Base-by-base conservation (phyloP, 1,140 invertebrate genomes). In the Metopolophium dirhodum region DNA sequence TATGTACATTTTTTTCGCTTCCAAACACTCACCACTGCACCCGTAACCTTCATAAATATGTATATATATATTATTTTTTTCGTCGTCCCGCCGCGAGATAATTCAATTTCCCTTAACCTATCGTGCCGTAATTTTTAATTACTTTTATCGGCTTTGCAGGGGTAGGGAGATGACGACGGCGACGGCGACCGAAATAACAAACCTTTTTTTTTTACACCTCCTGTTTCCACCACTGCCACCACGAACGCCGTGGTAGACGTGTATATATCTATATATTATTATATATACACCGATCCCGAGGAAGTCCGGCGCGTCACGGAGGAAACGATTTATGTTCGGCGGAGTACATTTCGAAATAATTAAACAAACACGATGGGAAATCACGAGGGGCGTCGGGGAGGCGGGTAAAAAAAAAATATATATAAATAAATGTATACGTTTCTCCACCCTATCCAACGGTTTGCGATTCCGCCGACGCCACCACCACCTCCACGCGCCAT, bases 41-140 rank as follows among this genome's bases (percentile, higher is more conserved):
- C 41, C 49, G n/a, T 54, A 86, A 41, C 82, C 22, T 57, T 93
- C 82, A 85, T 93, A 93, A 93, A 93, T 86, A 93, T 93, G 77
- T 93, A 93, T 93, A 54, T 41, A 41, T 86, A 83, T 85, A 37
- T 41, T 37, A 37, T 91, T 92, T 85, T 92, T 92, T 85, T 68
- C 57, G 54, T 93, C 91, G 82, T 37, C 91, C 91, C 91, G 49
- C 82, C 91, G 91, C 91, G 82, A 93, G 91, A 93, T 93, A 93
- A 93, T 93, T 93, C 91, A 93, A 93, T 93, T 93, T 93, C 91
- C 91, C 91, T 93, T 93, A 93, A 93, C 91, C 91, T 93, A 93
- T 93, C 91, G 91, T 82, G n/a, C 91, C 82, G 91, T 93, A 93
- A 93, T 93, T 93, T 93, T 93, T 93, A 93, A 93, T 93, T 93